Evolutionary conservation across 1,140 invertebrate species (phyloP), one percentile per base, ranked within the genome.

Genomic region (Anthonomus grandis): DNA sequence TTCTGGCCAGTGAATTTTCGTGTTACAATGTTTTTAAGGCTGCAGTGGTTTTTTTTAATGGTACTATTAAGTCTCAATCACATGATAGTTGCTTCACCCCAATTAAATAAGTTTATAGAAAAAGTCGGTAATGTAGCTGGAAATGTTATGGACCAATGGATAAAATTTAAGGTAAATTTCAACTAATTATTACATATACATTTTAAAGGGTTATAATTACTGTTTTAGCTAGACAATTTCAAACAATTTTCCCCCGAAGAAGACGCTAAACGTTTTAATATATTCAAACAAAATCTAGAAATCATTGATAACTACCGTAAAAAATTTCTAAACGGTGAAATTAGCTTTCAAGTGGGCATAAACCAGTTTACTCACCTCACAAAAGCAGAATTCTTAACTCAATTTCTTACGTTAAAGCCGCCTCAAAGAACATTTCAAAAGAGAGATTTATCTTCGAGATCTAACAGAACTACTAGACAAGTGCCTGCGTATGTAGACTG

Each of bases 331-430:
- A 66, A 76, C 37, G 90, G 90, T 0, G 63, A 80, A 56, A 79
- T 84, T 23, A 66, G 76, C 12, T 93, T 78, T 73, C 82, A 81
- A 65, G 67, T 91, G 57, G 79, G 71, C 25, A 72, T 91, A 62
- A 94, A 94, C 73, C 83, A 92, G 69, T 94, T 86, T 74, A 83
- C 83, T 45, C 91, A 95, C 76, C 79, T 92, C 86, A 79, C 92
- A 60, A 84, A 84, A 71, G 84, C 90, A 63, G 91, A 95, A 75
- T 92, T 93, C 22, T 17, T 52, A 73, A 41, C 21, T 9, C 42
- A 27, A 0, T 74, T 81, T 2, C 62, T 76, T 47, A 79, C 73
- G n/a, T 78, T 92, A 75, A 93, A 93, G 75, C 90, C 90, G 5
- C 93, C 84, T 67, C 89, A 88, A 65, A 79, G 75, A 60, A 81